Conservation (phyloP, 2,888 invertebrate species). For the Zygothrica quintamaculata region DNA sequence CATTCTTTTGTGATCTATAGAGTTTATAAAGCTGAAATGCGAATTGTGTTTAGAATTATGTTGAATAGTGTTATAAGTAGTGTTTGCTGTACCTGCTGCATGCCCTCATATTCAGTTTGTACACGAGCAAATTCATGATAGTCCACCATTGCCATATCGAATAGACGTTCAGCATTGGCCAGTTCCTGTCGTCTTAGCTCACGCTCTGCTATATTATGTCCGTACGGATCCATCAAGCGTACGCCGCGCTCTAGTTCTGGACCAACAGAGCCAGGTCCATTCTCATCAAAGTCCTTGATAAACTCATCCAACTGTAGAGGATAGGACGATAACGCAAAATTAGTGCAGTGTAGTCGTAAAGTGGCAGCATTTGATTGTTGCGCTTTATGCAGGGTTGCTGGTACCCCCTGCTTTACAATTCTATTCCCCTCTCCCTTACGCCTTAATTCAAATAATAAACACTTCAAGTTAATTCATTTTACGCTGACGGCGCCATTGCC, state of each 20-base stretch:
- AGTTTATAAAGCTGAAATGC: constrained; percentile 88
- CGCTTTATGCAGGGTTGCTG: constrained; percentile 30
- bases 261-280: constrained; percentile 93
- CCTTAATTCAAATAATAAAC: constrained; percentile 83
- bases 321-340: constrained; percentile 30
- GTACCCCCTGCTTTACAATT: neutral
- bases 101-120: constrained; percentile 87
- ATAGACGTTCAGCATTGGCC: constrained; percentile 92
- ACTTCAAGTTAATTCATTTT: constrained; percentile 83
- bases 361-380: constrained; percentile 62
- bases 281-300: constrained; percentile 89
- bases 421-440: constrained; percentile 20
- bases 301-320: constrained; percentile 85
- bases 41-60: too few species aligned
- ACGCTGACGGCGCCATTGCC: constrained; percentile 59
- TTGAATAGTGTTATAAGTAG: neutral
- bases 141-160: constrained; percentile 93
- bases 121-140: constrained; percentile 90
- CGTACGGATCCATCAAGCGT: constrained; percentile 87
- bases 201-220: constrained; percentile 87
- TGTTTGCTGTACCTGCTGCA: constrained; percentile 86
- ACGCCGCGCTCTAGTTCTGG: constrained; percentile 90
- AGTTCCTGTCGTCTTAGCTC: constrained; percentile 87
- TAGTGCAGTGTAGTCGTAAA: constrained; percentile 52
- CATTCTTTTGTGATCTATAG: constrained; percentile 91